phyloP scores from a whole-genome alignment of 2,797 vertebrate species.

The Iguana delicatissima region DNA sequence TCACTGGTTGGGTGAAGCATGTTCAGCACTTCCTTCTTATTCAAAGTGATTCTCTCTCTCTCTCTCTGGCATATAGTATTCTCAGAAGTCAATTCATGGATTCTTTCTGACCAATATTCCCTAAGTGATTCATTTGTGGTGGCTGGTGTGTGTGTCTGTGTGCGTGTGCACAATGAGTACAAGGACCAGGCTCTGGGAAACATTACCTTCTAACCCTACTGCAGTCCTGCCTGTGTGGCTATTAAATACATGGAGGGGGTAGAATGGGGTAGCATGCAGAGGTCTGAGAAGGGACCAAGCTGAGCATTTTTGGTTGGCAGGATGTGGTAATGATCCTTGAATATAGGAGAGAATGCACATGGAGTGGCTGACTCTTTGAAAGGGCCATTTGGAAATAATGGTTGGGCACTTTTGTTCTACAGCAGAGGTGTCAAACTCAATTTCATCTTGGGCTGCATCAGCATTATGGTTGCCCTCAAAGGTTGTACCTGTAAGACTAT shows the following conservation, averaged over 20 bases:
- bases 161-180: no score
- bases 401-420: neutral
- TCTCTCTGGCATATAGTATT: neutral
- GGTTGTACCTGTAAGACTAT: no score
- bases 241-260: neutral
- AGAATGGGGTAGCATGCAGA: neutral
- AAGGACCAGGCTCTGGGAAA: neutral
- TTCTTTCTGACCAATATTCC: constrained; percentile 5
- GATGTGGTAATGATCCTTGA: neutral
- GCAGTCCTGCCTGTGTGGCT: neutral
- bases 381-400: neutral
- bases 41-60: neutral
- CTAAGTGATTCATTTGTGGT: neutral
- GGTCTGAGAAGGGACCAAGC: neutral
- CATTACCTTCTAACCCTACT: no score
- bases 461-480: no score
- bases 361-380: neutral
- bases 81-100: constrained; percentile 44
- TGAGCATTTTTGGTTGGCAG: neutral
- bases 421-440: no score
- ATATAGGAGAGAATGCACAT: neutral
- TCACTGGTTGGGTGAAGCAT: neutral
- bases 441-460: no score
- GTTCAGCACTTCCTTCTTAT: neutral
- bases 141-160: neutral